These are phyloP conservation scores for Boloria euphrosyne DNA, from an alignment of 2,888 invertebrate species.

Conservation along the genomic window DNA sequence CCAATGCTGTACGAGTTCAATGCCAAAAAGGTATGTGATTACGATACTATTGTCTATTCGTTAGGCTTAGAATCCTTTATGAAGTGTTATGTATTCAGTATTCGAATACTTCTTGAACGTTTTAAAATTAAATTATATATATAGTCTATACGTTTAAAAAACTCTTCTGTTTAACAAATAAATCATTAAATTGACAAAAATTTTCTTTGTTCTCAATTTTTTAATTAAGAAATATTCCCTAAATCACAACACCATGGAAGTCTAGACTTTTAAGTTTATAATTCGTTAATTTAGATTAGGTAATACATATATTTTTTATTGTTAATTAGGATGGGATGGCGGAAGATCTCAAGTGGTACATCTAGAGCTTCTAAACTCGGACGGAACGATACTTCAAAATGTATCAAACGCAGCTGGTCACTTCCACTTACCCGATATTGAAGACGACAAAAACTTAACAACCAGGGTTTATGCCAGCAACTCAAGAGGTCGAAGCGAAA, in stretches of 20 bases:
- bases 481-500: conserved; percentile 54
- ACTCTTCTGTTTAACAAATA: too few species aligned
- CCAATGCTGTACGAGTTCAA: conserved; percentile 50
- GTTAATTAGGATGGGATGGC: conserved; percentile 62
- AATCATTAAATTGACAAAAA: too few species aligned
- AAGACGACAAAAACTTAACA: conserved; percentile 53
- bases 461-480: conserved; percentile 59
- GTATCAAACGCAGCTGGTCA: conserved; percentile 54
- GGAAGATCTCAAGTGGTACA: conserved; percentile 62
- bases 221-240: too few species aligned
- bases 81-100: not conserved
- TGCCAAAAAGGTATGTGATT: conserved; percentile 58
- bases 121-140: too few species aligned
- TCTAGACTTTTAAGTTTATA: not conserved
- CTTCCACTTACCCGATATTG: conserved; percentile 53
- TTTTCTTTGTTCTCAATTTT: too few species aligned
- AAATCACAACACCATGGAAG: too few species aligned
- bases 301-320: too few species aligned
- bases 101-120: too few species aligned
- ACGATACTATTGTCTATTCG: not conserved
- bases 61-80: not conserved
- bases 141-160: too few species aligned
- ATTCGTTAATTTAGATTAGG: too few species aligned
- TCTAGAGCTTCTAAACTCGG: conserved; percentile 51
- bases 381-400: conserved; percentile 52